phyloP scores from a whole-genome alignment of 2,888 invertebrate genomes.

The Allacma fusca region DNA sequence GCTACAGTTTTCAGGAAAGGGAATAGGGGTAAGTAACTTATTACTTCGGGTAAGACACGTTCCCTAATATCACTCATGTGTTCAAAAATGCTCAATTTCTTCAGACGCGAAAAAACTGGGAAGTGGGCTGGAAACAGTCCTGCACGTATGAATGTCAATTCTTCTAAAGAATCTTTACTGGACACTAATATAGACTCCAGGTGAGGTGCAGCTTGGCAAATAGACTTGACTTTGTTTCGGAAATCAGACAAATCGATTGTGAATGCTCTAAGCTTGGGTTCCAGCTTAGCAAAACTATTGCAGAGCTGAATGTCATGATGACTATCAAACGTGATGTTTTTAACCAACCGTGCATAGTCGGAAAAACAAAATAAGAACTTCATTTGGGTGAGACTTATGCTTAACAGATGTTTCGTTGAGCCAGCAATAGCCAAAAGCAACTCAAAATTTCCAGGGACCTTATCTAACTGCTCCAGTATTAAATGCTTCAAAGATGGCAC shows the following conservation, averaged over 20 bases:
- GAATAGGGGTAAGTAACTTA: background rate
- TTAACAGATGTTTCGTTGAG: background rate
- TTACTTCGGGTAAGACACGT: background rate
- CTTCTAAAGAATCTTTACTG: slow-evolving; percentile 9
- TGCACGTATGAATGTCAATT: background rate
- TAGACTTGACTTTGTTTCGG: background rate
- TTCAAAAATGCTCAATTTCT: background rate
- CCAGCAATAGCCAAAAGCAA: background rate
- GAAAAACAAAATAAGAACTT: background rate
- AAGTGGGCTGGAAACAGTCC: background rate
- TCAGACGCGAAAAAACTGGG: background rate
- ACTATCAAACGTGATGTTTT: slow-evolving; percentile 1
- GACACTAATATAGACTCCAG: background rate
- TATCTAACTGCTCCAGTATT: background rate
- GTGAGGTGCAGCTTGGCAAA: background rate
- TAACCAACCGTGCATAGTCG: background rate
- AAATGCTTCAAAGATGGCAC: background rate
- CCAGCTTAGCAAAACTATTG: background rate
- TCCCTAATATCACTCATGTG: background rate
- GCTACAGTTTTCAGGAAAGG: background rate
- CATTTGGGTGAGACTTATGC: background rate
- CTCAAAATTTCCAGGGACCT: slow-evolving; percentile 8
- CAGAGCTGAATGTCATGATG: slow-evolving; percentile 11
- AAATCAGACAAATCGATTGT: slow-evolving; percentile 1
- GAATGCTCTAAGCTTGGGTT: background rate